Base-by-base conservation (phyloP, 1,140 invertebrate species). In the Triops cancriformis region DNA sequence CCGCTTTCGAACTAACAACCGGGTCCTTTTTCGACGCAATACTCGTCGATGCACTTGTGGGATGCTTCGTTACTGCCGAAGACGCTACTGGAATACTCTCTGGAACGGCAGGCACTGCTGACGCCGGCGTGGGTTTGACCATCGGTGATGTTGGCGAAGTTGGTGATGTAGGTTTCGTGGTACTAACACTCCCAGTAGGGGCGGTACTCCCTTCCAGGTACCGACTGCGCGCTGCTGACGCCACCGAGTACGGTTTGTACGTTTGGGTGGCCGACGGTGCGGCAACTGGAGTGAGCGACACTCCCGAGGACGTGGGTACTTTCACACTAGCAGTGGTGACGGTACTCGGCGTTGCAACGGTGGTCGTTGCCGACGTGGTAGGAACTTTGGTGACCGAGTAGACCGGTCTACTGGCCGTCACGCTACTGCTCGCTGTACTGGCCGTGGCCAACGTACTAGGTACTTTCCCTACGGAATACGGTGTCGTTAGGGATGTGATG, bases 201-300 rank as follows among this genome's bases (percentile, higher is more conserved):
- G 72, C 10, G 27, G 75, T 31, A 23, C 12, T 26, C 1, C 28
- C 42, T 18, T 72, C 76, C n/a, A 77, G n/a, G 26, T 77, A 77
- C 51, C 77, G 77, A 74, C 26, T 37, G 26, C 77, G 72, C 6
- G 77, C 31, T 45, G 73, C 73, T 14, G 72, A 31, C 26, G 73
- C 11, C 26, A 73, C 64, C n/a, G 77, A 78, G n/a, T 41, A 78
- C 26, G 77, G 77, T 42, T 78, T 78, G 23, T 78, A 78, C n/a
- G 72, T 73, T 73, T 77, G 64, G 1, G n/a, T n/a, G n/a, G 14
- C 18, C 64, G 26, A 43, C 1, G 27, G n/a, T 23, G 77, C 26
- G 9, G 51, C 10, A 14, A 64, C 51, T 10, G 51, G 51, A 6
- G 51, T 9, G n/a, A 64, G 23, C 4, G 51, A 64, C 6, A 64